These are phyloP conservation scores for Andrena bucephala DNA, from an alignment of 2,888 invertebrate species.

Conservation along the genomic window DNA sequence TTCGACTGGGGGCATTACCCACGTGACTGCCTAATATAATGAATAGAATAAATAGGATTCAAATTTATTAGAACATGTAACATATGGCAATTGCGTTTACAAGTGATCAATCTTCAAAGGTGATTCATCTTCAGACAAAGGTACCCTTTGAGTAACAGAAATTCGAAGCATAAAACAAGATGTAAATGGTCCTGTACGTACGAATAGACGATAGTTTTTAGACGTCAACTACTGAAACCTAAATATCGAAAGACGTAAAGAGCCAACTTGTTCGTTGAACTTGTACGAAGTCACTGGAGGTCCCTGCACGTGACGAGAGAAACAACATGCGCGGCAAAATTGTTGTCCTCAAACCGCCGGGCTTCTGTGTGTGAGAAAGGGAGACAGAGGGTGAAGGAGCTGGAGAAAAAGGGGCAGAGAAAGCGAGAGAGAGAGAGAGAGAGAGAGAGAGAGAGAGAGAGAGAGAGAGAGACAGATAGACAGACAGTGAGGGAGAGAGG, in stretches of 20 bases:
- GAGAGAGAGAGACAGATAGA: conserved; percentile 23
- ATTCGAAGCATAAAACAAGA: conserved; percentile 24
- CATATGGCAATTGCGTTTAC: not conserved
- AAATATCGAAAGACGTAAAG: conserved; percentile 70
- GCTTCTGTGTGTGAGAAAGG: conserved; percentile 39
- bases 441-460: conserved; percentile 6
- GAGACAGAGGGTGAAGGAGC: conserved; percentile 27
- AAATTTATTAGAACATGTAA: not conserved
- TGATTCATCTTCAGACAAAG: not conserved
- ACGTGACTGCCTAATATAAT: too few species aligned
- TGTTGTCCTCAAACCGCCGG: conserved; percentile 72
- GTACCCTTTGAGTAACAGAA: not conserved
- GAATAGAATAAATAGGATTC: too few species aligned
- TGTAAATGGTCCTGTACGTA: conserved; percentile 52
- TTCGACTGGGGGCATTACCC: too few species aligned
- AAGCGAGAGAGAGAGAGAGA: conserved; percentile 1
- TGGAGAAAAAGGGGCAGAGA: conserved; percentile 8
- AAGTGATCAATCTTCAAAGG: not conserved
- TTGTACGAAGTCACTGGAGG: conserved; percentile 73
- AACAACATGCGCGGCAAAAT: conserved; percentile 72
- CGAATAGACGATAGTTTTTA: conserved; percentile 63
- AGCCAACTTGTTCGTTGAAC: conserved; percentile 73
- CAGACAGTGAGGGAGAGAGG: conserved; percentile 17
- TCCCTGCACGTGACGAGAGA: conserved; percentile 77
- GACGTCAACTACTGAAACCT: conserved; percentile 58